phyloP scores from a whole-genome alignment of 2,797 vertebrate genomes.

The Pitangus sulphuratus region DNA sequence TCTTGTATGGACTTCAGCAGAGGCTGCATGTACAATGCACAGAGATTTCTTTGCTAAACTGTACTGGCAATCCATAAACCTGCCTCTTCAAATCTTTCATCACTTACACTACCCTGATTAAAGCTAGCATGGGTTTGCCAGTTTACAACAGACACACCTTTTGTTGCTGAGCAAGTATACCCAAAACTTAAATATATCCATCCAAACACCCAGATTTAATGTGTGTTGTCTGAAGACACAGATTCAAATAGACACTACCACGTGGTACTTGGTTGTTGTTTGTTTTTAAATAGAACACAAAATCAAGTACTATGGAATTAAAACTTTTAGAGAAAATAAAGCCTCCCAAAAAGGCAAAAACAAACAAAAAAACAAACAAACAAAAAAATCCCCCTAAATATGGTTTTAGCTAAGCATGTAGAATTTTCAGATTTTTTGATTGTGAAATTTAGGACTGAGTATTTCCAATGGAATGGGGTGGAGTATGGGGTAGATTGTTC shows the following conservation, averaged over 20 bases:
- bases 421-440: background rate
- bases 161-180: background rate
- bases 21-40: background rate
- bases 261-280: background rate
- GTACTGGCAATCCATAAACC: background rate
- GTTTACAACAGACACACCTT: slow-evolving; percentile 33
- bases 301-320: background rate
- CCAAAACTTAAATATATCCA: background rate
- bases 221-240: background rate
- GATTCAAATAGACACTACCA: background rate
- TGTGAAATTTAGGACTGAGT: background rate
- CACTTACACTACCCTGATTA: background rate
- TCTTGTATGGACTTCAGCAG: background rate
- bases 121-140: background rate
- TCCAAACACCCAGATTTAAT: background rate
- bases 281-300: background rate
- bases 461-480: background rate
- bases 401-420: background rate
- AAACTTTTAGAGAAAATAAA: background rate
- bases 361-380: background rate
- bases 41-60: background rate
- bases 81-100: slow-evolving; percentile 14
- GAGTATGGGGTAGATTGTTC: background rate
- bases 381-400: background rate
- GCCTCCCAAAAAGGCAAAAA: background rate